Evolutionary conservation across 2,797 vertebrate species (phyloP), one percentile per base, ranked within the genome.

Genomic region (Anguilla megastoma): DNA sequence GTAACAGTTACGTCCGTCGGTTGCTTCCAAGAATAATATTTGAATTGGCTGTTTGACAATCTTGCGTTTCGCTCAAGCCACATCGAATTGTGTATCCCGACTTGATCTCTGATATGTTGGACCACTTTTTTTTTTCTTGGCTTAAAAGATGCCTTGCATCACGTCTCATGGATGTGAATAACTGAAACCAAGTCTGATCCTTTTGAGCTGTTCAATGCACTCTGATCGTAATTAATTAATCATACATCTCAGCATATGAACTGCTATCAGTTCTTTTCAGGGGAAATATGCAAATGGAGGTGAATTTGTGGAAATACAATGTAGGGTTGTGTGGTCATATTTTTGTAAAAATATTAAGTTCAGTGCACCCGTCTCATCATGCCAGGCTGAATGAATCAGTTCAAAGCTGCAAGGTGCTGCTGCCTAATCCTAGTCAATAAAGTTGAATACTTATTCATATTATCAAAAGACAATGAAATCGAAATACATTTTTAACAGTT

Each of bases 11-110:
- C 45, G 86, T 24, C 60, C 27, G n/a, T 18, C 41, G 48, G 66
- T 41, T 56, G 86, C 54, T 50, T 85, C 90, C 87, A 90, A 90
- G 58, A 90, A 85, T 86, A 90, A 89, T 90, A 88, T 89, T 88
- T 84, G 86, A 85, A 33, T 90, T 90, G 88, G 87, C 71, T 66
- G 45, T 30, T 80, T 76, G 84, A 27, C 84, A 52, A 58, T 71
- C 60, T 63, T 8, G 14, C 84, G 41, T 71, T 86, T 63, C 7
- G 76, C 56, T 87, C 80, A 66, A 84, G 83, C 41, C 33, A 54
- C 85, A 86, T 90, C 76, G 84, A 86, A 88, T 79, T 85, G 45
- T 85, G 54, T 66, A 87, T 30, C 84, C 63, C 58, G 52, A 82
- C 80, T 85, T 58, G 24, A 87, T 48, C 58, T 52, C 41, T 48